These are phyloP conservation scores for Campoletis sonorensis DNA, from an alignment of 1,140 invertebrate genomes.

Conservation along the genomic window DNA sequence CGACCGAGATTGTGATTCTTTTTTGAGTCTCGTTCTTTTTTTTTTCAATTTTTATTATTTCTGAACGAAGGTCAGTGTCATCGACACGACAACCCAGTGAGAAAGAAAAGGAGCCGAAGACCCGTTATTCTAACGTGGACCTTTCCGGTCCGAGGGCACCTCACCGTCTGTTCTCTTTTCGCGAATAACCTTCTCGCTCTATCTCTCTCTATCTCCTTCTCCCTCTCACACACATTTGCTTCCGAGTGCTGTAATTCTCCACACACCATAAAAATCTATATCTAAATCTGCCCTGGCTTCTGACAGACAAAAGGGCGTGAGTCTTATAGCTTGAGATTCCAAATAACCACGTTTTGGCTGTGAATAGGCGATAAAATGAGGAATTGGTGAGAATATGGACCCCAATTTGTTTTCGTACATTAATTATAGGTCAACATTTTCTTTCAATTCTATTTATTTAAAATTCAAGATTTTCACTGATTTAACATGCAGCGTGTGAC, in stretches of 20 bases:
- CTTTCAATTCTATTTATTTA: too few species aligned
- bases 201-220: not conserved
- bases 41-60: not conserved
- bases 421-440: too few species aligned
- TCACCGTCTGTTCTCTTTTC: constrained; percentile 16
- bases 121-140: constrained; percentile 44
- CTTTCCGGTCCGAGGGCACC: constrained; percentile 46
- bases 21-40: not conserved
- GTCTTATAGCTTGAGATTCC: not conserved
- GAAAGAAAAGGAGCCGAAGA: constrained; percentile 23
- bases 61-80: constrained; percentile 35
- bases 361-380: not conserved
- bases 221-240: not conserved
- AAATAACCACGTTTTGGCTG: not conserved
- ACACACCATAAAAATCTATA: not conserved
- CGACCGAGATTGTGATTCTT: too few species aligned
- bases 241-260: not conserved
- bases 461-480: too few species aligned
- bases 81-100: constrained; percentile 34
- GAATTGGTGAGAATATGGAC: not conserved
- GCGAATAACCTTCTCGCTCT: constrained; percentile 22
- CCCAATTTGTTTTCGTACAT: not conserved
- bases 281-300: not conserved
- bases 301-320: not conserved
- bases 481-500: too few species aligned